Evolutionary conservation across 2,888 invertebrate genomes (phyloP), one percentile per base, ranked within the genome.

Genomic region (Colletes collaris): DNA sequence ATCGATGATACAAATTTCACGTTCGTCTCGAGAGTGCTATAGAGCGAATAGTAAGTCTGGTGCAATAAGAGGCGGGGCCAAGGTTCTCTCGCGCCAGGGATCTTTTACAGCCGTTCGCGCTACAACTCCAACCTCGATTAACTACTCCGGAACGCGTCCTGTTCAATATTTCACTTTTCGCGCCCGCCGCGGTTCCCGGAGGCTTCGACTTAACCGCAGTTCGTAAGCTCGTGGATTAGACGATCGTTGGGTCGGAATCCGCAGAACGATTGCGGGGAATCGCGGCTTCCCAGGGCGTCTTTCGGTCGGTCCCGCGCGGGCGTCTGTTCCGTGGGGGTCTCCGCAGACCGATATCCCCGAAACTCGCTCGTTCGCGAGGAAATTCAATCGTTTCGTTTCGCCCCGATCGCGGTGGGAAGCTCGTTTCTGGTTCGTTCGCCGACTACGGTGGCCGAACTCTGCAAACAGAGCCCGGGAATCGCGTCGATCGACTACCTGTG

Each of bases 401-500:
- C 44, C 44, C 0, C 10, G 40, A 27, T 19, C 37, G 58, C 52
- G 55, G 50, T 44, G 53, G 66, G 53, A 77, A 85, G 75, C 76
- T 82, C 76, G 82, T 84, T 79, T 74, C 69, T 59, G 52, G 16
- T 6, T 79, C 79, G 65, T 85, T 84, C 84, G 68, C 59, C 46
- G 63, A 52, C 60, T 40, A 27, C 35, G 60, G 37, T 64, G 72
- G 78, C 81, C 37, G 82, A 85, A 83, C 84, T 86, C 80, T 74
- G 81, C 77, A 79, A 83, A 80, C 70, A 71, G 63, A 52, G 69
- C 56, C 27, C 27, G 27, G 44, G 77, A 77, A 81, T 85, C 86
- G 71, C 37, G 86, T 81, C 83, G 83, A 89, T 88, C 88, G 89
- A 87, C 88, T 89, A 89, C 89, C 89, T 90, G 90, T 89, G 85